Evolutionary conservation across 2,797 vertebrate species (phyloP).

Genomic region (Pogonophryne albipinna): DNA sequence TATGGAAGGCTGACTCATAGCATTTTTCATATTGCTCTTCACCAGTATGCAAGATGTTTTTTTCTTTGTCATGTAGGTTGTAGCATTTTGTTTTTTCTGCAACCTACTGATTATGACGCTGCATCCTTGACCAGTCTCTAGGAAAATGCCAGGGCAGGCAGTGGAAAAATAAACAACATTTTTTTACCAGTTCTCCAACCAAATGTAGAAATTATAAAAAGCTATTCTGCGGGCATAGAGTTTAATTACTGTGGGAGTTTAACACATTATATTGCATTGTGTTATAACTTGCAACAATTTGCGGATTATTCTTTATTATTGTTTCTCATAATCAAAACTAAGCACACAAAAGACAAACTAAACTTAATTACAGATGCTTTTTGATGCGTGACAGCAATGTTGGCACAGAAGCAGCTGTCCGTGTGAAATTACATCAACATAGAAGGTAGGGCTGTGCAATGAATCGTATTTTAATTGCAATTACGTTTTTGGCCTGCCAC

Average conservation of each 20-base stretch:
- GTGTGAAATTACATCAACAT: slow-evolving; percentile 28
- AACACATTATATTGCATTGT: not conserved
- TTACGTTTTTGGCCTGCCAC: too few species aligned
- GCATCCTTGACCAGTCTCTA: slow-evolving; percentile 3
- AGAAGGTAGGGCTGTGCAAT: not conserved
- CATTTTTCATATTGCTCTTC: slow-evolving; percentile 25
- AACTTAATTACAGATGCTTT: not conserved
- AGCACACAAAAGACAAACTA: not conserved
- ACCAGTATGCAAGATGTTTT: slow-evolving; percentile 6
- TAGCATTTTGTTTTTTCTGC: slow-evolving; percentile 26
- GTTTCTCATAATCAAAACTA: not conserved
- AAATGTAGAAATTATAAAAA: not conserved
- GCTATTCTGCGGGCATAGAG: not conserved
- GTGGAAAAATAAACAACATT: not conserved
- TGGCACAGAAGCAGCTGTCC: slow-evolving; percentile 14
- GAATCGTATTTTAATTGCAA: too few species aligned
- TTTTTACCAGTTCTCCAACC: not conserved
- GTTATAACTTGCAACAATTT: not conserved
- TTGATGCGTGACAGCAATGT: slow-evolving; percentile 1
- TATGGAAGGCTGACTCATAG: slow-evolving; percentile 35
- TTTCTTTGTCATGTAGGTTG: slow-evolving; percentile 7
- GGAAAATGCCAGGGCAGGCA: slow-evolving; percentile 4
- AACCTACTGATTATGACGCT: slow-evolving; percentile 26
- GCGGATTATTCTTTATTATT: not conserved
- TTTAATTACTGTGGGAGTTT: not conserved